These are phyloP conservation scores for Ectobius pallidus DNA, from an alignment of 2,888 invertebrate genomes.

Conservation along the genomic window DNA sequence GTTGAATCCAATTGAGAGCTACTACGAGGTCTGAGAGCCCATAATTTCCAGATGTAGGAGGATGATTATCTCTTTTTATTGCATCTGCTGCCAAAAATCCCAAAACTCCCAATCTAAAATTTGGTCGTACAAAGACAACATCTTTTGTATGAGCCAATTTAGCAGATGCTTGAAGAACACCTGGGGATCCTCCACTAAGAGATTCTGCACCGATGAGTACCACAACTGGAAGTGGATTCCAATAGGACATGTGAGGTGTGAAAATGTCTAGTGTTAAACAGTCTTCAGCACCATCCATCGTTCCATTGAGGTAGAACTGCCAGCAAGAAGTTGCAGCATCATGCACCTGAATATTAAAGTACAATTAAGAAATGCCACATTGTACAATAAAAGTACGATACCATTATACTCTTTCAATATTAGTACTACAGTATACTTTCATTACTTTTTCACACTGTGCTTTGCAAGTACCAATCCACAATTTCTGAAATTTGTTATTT, in stretches of 20 bases:
- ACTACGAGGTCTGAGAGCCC: constrained; percentile 80
- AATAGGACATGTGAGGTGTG: constrained; percentile 71
- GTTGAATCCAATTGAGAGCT: constrained; percentile 78
- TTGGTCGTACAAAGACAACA: constrained; percentile 85
- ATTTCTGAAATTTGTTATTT: too few species aligned
- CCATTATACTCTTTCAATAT: too few species aligned
- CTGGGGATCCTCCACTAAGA: constrained; percentile 77
- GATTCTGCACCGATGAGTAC: constrained; percentile 82
- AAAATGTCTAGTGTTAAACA: constrained; percentile 83
- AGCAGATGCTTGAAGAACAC: constrained; percentile 73
- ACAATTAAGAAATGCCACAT: too few species aligned
- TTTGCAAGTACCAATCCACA: too few species aligned
- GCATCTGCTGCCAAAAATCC: constrained; percentile 82
- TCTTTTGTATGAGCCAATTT: constrained; percentile 77
- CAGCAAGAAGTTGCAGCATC: constrained; percentile 71
- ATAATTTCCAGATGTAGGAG: constrained; percentile 83
- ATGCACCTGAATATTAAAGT: too few species aligned
- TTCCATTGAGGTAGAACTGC: constrained; percentile 72
- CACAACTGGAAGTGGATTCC: constrained; percentile 80
- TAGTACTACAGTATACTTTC: too few species aligned
- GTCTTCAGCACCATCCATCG: constrained; percentile 74
- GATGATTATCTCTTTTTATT: constrained; percentile 71
- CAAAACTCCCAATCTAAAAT: constrained; percentile 78
- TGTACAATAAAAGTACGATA: too few species aligned
- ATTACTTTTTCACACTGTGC: too few species aligned